phyloP scores from a whole-genome alignment of 2,797 vertebrate genomes.

The Hypotaenidia philippensis region DNA sequence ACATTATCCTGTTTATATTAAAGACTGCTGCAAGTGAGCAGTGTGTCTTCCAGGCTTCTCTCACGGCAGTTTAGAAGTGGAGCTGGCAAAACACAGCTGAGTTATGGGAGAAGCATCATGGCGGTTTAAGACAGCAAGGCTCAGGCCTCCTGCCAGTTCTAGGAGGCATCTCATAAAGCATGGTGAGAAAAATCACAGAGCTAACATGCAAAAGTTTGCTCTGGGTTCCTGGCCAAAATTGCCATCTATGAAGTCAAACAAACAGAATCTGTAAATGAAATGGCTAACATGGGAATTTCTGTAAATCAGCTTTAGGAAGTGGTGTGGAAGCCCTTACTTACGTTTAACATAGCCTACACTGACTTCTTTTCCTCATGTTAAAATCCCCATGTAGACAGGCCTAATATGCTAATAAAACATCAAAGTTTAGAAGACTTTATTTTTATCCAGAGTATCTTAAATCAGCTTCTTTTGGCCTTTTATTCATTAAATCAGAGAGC shows the following conservation, averaged over 20 bases:
- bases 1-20: constrained; percentile 2
- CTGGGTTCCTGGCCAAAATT: neutral
- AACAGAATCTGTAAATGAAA: neutral
- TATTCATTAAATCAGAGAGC: neutral
- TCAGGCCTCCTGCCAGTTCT: constrained; percentile 42
- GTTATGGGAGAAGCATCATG: neutral
- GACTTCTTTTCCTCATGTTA: neutral
- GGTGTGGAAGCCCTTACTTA: neutral
- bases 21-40: constrained; percentile 53
- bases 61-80: constrained; percentile 23
- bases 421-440: neutral
- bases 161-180: neutral
- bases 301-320: neutral
- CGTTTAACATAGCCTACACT: neutral
- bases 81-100: constrained; percentile 53
- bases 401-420: neutral
- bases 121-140: neutral
- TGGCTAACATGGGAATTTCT: constrained; percentile 26
- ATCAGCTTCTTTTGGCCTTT: neutral
- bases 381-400: neutral
- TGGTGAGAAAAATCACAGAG: neutral
- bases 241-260: neutral
- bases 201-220: neutral
- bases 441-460: neutral
- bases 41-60: constrained; percentile 53